Base-by-base conservation (phyloP, 2,797 vertebrate genomes). In the Pachyuromys duprasi region DNA sequence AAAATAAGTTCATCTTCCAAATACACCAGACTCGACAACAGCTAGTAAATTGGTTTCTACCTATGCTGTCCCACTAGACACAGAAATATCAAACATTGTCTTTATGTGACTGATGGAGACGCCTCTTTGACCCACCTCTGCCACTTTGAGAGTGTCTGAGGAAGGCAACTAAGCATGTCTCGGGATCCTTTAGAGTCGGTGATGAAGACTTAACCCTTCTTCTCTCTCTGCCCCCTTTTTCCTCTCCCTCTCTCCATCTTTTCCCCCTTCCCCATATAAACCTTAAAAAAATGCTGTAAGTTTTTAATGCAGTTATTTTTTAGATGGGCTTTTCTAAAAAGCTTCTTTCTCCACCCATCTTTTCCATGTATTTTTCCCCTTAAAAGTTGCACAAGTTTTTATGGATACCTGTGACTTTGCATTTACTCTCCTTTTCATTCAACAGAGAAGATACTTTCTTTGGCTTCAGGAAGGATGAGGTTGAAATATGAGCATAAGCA, bases 1-100 rank as follows among this genome's bases (percentile, higher is more conserved):
- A 87, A 90, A 95, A 83, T 69, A 96, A 92, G 88, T 63, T 76
- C 33, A 18, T 95, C 94, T 93, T 87, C 93, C 42, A 90, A 92
- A 80, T 67, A 65, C 5, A 6, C 53, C 39, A 92, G 42, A 49
- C 60, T 57, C 60, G 75, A 96, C 94, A 96, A 92, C 80, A 96
- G 92, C 60, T 36, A 20, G 63, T 45, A 89, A 96, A 72, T 49
- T 83, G 94, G 75, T 53, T 84, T n/a, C n/a, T 26, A 1, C 14
- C 36, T 80, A 24, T 1, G 0, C 49, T 17, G n/a, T 8, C 24
- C 82, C n/a, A 3, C 8, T 4, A 57, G 60, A 86, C 42, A 79
- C 62, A 57, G 76, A 84, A 67, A 78, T 22, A 84, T 26, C 53
- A 89, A 92, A 70, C 62, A 4, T 45, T 75, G 39, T 91, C 79